Conservation (phyloP, 2,113 vertebrate genomes). For the Psephotus haematonotus region DNA sequence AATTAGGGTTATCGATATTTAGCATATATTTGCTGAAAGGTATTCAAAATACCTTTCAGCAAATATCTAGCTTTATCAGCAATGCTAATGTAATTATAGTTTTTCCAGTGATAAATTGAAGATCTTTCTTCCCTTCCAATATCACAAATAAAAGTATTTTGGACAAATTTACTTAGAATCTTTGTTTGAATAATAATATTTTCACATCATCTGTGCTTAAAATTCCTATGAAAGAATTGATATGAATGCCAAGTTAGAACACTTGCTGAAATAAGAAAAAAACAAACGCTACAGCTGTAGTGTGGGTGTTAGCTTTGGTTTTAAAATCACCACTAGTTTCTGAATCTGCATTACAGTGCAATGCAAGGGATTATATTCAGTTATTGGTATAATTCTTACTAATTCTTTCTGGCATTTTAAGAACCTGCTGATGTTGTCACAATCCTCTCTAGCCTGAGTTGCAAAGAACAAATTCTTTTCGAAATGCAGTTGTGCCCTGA, state of each 20-base stretch:
- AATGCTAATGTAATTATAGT: neutral
- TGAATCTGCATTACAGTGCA: neutral
- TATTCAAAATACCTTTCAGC: neutral
- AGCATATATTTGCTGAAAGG: neutral
- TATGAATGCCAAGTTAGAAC: neutral
- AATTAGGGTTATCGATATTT: neutral
- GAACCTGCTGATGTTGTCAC: neutral
- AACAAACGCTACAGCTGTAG: neutral
- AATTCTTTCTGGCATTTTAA: neutral
- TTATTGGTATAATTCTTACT: neutral
- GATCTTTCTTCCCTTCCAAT: neutral
- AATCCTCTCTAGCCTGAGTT: neutral
- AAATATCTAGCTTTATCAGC: neutral
- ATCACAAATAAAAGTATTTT: neutral
- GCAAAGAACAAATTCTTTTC: neutral
- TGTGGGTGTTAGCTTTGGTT: neutral
- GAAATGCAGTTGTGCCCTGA: neutral
- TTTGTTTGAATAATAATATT: neutral
- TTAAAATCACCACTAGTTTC: neutral
- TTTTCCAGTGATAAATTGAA: neutral
- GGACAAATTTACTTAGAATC: neutral
- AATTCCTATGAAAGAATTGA: neutral
- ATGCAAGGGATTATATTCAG: neutral
- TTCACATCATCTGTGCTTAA: neutral
- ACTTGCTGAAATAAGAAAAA: neutral